Evolutionary conservation across 2,888 invertebrate species (phyloP), one percentile per base, ranked within the genome.

Genomic region (Agonopterix arenella): DNA sequence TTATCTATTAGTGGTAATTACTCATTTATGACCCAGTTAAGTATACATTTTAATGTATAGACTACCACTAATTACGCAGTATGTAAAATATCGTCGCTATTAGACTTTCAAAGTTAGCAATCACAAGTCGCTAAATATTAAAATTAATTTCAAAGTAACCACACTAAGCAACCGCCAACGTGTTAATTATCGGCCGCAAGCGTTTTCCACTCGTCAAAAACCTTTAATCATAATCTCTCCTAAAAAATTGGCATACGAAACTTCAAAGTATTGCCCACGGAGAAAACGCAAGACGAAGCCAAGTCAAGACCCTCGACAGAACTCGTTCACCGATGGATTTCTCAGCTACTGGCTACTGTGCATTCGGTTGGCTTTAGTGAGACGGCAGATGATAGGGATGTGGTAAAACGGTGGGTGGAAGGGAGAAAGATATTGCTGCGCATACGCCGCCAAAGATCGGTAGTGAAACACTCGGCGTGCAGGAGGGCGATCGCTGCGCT

Each of bases 311-410:
- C 73, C 76, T 72, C 77, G 70, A 78, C 74, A 79, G 77, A 86
- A 86, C 86, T 80, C 77, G 86, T 84, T 82, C 81, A 79, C 70
- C 76, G 69, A 68, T 73, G 73, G 76, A 73, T 76, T 76, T 76
- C 72, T 66, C 65, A 66, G 74, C 75, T 79, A 73, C 71, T 56
- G 74, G 77, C 84, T 84, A 85, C 89, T 82, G 88, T 86, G 83
- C 84, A 86, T 66, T 80, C 68, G 66, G 68, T 69, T 52, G 51
- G 57, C 61, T 57, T 53, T 62, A 66, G 55, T 54, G 75, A 75
- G 58, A 55, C 52, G 55, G 53, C 47, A 54, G 52, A 43, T 46
- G 56, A 16, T 44, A 48, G 42, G 8, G 47, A 4, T 18, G 45
- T n/a, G 18, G 11, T 36, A 13, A 10, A 11, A 7, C 8, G 9